Percentiles rank a stretch among this genome's conserved stretches.
Evolutionary conservation across 2,888 invertebrate genomes (phyloP).

Genomic region (Eledone cirrhosa): DNA sequence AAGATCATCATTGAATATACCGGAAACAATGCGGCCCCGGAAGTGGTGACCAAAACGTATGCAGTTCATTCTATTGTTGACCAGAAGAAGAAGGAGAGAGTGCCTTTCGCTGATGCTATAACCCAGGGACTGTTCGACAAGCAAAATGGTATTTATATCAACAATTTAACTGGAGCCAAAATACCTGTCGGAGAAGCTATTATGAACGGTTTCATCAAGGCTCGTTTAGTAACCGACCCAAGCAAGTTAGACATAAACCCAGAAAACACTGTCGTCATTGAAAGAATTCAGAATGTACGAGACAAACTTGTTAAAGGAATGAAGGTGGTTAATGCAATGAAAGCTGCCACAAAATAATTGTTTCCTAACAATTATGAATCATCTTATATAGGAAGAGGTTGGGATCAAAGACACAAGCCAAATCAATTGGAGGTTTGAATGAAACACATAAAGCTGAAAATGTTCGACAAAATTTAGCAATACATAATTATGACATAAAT

Average conservation of each 20-base stretch:
- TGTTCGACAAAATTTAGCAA: no score
- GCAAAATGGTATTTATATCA: conserved; percentile 58
- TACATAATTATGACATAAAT: no score
- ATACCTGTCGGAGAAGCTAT: conserved; percentile 63
- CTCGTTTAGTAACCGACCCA: conserved; percentile 55
- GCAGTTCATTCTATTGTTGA: conserved; percentile 63
- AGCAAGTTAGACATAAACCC: conserved; percentile 62
- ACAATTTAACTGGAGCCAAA: conserved; percentile 56
- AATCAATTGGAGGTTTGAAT: no score
- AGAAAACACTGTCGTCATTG: conserved; percentile 60
- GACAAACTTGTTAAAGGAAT: conserved; percentile 55
- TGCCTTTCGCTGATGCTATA: conserved; percentile 53
- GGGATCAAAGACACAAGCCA: no score
- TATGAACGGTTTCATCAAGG: conserved; percentile 64
- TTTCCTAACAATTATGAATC: no score
- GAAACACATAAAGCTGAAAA: no score
- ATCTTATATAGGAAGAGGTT: no score
- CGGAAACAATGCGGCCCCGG: conserved; percentile 38
- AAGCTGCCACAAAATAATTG: conserved; percentile 29
- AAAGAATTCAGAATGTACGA: conserved; percentile 54
- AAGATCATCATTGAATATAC: conserved; percentile 56
- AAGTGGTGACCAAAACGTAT: conserved; percentile 59
- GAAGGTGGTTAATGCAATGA: conserved; percentile 55
- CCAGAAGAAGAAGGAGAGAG: conserved; percentile 47
- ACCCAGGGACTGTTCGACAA: conserved; percentile 52